phyloP scores from a whole-genome alignment of 1,140 invertebrate species.

The Portunus trituberculatus region DNA sequence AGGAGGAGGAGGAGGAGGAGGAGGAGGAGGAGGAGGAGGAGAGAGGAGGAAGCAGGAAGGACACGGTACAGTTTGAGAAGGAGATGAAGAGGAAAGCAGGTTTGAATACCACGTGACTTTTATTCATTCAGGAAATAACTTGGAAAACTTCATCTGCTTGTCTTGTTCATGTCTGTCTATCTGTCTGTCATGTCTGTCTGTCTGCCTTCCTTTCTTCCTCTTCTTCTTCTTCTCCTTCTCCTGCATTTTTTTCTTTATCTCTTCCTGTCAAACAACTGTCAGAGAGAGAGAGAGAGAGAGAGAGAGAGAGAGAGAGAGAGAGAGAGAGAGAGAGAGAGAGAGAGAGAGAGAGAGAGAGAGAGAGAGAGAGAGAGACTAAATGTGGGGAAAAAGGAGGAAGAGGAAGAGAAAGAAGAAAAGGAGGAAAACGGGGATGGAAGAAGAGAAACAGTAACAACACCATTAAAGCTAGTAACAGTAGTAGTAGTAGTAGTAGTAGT shows the following conservation, averaged over 20 bases:
- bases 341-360: neutral
- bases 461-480: neutral
- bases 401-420: neutral
- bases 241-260: neutral
- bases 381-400: neutral
- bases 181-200: no score
- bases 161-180: no score
- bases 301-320: constrained; percentile 28
- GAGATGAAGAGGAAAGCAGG: no score
- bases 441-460: neutral
- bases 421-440: neutral
- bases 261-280: neutral
- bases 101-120: no score
- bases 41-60: no score
- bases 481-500: neutral
- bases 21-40: no score
- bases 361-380: neutral
- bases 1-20: no score
- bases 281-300: neutral
- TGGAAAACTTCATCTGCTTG: no score
- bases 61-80: no score
- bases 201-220: no score
- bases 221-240: neutral
- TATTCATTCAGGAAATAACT: no score
- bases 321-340: constrained; percentile 31